Base-by-base conservation (phyloP, 2,797 vertebrate genomes). In the Myotis myotis region DNA sequence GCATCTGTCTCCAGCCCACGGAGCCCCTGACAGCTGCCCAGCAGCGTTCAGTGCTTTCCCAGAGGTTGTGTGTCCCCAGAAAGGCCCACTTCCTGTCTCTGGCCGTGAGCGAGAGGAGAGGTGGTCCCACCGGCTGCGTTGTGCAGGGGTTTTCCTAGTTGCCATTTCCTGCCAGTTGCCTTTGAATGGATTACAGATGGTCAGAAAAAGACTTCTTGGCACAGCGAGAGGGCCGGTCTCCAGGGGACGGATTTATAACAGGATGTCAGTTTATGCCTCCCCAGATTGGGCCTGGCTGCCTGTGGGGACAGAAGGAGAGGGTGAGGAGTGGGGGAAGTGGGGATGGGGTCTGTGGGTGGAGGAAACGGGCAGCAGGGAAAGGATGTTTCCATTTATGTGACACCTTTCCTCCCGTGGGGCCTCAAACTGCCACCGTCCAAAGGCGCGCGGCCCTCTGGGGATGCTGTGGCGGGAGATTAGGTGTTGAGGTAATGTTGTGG, bases 101-200 rank as follows among this genome's bases (percentile, higher is more conserved):
- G 93, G 91, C 92, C 60, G 17, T 1, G 33, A 87, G 93, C 57
- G 30, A 64, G 49, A 76, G 80, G 47, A 41, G 57, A 95, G 90
- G 84, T 86, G 94, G 93, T 84, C 88, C 94, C 95, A 41, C 78
- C 82, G 89, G 47, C 97, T 96, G 97, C 95, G 3, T 96, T 86
- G 92, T 83, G 80, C 53, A 38, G 92, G 95, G 94, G 92, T 89
- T 96, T 97, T 97, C 93, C 96, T 97, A 84, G 92, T 96, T 76
- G 91, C 96, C 94, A 85, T 95, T 97, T 97, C 97, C 97, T 97
- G 95, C 93, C 81, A 17, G 83, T 93, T 96, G 95, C 95, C 96
- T 96, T 86, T 97, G 95, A 96, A 97, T 97, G 93, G 96, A 94
- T 97, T 97, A 84, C 97, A 97, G 96, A 96, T 96, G 96, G 97